Conservation (phyloP, 2,888 invertebrate species). For the Cryptophagus acutangulus region DNA sequence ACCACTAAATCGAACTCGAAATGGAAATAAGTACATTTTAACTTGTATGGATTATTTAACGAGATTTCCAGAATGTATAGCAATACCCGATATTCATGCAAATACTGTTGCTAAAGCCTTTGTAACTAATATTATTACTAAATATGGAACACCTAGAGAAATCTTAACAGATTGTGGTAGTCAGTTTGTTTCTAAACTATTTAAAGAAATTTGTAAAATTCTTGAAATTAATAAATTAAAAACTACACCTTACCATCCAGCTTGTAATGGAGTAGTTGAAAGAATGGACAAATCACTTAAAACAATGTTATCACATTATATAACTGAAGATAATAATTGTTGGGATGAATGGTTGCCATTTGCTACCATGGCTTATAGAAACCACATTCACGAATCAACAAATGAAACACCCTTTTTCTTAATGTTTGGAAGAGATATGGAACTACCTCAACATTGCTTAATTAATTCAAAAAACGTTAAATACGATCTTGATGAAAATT, state of each 20-base stretch:
- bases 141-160: constrained; percentile 29
- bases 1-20: constrained; percentile 22
- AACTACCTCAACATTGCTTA: constrained; percentile 13
- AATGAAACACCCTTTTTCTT: constrained; percentile 25
- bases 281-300: constrained; percentile 31
- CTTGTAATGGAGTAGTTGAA: constrained; percentile 34
- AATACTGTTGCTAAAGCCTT: constrained; percentile 28
- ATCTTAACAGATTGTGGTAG: constrained; percentile 33
- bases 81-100: constrained; percentile 29
- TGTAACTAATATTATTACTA: constrained; percentile 25
- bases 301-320: constrained; percentile 30
- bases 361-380: constrained; percentile 27
- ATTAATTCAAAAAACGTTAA: constrained; percentile 12
- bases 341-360: constrained; percentile 34
- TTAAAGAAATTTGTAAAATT: constrained; percentile 26
- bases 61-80: constrained; percentile 31
- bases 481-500: constrained; percentile 14
- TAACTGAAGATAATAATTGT: constrained; percentile 22
- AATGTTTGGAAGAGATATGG: constrained; percentile 18
- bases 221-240: constrained; percentile 27
- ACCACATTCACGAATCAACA: constrained; percentile 20
- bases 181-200: constrained; percentile 29
- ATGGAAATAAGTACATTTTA: constrained; percentile 30
- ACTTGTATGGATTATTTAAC: constrained; percentile 32
- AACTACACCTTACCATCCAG: constrained; percentile 32